Evolutionary conservation across 2,113 vertebrate species (phyloP), one percentile per base, ranked within the genome.

Genomic region (Aptenodytes forsteri): DNA sequence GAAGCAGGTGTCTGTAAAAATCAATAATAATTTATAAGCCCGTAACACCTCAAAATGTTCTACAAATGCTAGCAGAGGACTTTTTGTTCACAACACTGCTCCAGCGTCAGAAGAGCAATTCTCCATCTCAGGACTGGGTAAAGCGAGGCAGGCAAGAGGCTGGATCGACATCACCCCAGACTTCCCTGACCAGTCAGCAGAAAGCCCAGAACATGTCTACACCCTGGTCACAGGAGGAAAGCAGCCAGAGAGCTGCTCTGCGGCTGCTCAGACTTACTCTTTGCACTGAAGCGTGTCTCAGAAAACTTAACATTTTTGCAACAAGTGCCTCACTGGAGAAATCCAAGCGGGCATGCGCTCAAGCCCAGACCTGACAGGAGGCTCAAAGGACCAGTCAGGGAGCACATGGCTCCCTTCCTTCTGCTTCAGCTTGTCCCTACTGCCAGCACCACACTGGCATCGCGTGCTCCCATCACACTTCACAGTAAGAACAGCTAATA

Each of bases 261-360:
- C 2, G 3, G 17, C 40, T 81, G 69, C 73, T 65, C 73, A 66
- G 32, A 77, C 13, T 61, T 13, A 36, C 18, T 38, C 78, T 76
- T 44, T 62, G 73, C 42, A 26, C 61, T 75, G 29, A 32, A 36
- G 54, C 19, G 18, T 71, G 16, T 20, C 64, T 73, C 34, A 52
- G 26, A 65, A 85, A 86, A 75, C 16, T 19, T 38, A 5, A 5
- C 3, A 40, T 52, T 89, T 89, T 61, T 75, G 69, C 70, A 83
- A 17, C 2, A 20, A 23, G 13, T 42, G 38, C 50, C 36, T 67
- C 44, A 21, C n/a, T 11, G 13, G 26, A 81, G 36, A 88, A 88
- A 58, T 36, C 36, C 3, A 62, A 62, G 1, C 0, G 7, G 59
- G 17, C 18, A 49, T 0, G 0, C 6, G 6, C 65, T 85, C 16